Evolutionary conservation across 1,140 invertebrate genomes (phyloP).

Genomic region (Agrilus planipennis): DNA sequence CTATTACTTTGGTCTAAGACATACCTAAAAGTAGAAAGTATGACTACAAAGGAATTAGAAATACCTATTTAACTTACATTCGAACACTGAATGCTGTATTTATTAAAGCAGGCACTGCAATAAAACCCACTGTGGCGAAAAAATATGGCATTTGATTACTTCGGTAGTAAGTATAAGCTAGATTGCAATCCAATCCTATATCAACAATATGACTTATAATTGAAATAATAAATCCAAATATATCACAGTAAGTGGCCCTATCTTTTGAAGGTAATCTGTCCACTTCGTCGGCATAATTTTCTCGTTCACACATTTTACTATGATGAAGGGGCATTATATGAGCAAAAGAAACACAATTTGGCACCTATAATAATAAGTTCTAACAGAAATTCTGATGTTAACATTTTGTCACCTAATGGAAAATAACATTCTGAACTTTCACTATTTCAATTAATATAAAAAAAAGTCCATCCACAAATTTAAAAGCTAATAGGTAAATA

Average conservation of each 20-base stretch:
- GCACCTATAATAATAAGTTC: neutral
- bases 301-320: constrained; percentile 15
- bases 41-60: constrained; percentile 12
- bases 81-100: constrained; percentile 50
- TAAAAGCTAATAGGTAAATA: too few relatives aligned
- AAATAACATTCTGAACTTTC: too few relatives aligned
- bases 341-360: too few relatives aligned
- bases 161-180: constrained; percentile 44
- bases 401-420: neutral
- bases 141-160: constrained; percentile 41
- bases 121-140: constrained; percentile 46
- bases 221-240: constrained; percentile 36
- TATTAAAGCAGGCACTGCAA: constrained; percentile 48
- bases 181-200: constrained; percentile 49
- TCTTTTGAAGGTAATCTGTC: constrained; percentile 31
- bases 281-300: constrained; percentile 21
- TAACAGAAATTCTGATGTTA: neutral
- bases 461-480: too few relatives aligned
- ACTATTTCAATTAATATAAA: too few relatives aligned
- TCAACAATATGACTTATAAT: constrained; percentile 51
- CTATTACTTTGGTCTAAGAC: constrained; percentile 24
- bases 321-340: constrained; percentile 16
- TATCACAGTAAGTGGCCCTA: constrained; percentile 30
- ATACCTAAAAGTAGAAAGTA: constrained; percentile 19
- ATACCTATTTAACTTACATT: constrained; percentile 39